Conservation (phyloP, 2,888 invertebrate genomes). For the Drosophila pseudotakahashii region DNA sequence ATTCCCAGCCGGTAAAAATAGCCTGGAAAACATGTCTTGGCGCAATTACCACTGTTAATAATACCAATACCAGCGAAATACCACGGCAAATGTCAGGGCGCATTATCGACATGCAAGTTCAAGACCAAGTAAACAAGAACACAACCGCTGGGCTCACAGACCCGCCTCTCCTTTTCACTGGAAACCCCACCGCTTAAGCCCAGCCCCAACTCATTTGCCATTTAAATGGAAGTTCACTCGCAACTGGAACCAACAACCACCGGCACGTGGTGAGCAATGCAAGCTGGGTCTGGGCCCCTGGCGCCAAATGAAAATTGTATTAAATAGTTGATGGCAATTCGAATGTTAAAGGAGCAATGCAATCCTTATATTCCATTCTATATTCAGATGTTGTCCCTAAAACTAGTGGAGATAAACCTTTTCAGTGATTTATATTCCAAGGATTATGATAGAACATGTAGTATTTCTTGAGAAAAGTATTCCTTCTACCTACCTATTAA, state of each 20-base stretch:
- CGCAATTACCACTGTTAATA: constrained; percentile 39
- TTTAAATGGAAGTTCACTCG: constrained; percentile 67
- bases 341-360: not conserved
- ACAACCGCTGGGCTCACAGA: constrained; percentile 4
- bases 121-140: constrained; percentile 50
- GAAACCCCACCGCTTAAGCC: constrained; percentile 3
- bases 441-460: too few relatives aligned
- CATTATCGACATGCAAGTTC: constrained; percentile 76
- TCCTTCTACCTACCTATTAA: not conserved
- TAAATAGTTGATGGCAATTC: constrained; percentile 10
- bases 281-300: constrained; percentile 11
- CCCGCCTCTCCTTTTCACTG: not conserved
- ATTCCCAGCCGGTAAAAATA: constrained; percentile 22
- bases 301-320: constrained; percentile 31
- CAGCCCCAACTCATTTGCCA: constrained; percentile 64
- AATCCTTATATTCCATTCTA: not conserved
- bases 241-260: constrained; percentile 12
- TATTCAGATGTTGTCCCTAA: not conserved
- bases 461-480: too few relatives aligned
- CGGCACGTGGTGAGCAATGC: constrained; percentile 49
- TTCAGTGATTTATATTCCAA: too few relatives aligned
- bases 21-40: constrained; percentile 17
- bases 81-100: constrained; percentile 36
- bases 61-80: constrained; percentile 2
- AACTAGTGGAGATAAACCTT: not conserved